phyloP scores from a whole-genome alignment of 2,113 vertebrate genomes.

The Turnix velox region DNA sequence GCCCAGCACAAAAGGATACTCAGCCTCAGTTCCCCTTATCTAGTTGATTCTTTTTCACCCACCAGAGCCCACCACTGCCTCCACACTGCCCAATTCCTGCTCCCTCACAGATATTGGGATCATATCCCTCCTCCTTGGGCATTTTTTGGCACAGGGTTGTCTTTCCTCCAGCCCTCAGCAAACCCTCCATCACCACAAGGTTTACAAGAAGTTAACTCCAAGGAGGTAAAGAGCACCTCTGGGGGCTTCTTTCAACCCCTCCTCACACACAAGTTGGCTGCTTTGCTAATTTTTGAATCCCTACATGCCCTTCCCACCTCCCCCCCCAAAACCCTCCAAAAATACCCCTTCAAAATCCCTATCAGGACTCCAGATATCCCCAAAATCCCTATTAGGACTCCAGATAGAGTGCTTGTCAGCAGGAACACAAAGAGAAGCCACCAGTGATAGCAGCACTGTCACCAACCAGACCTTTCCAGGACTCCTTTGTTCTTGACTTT shows the following conservation, averaged over 20 bases:
- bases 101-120: not conserved
- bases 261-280: fast-evolving
- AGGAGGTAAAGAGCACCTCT: not conserved
- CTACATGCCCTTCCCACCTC: not conserved
- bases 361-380: not conserved
- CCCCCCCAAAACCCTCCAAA: not conserved
- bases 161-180: conserved; percentile 4
- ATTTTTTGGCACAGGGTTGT: not conserved
- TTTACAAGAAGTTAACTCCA: conserved; percentile 28
- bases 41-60: fast-evolving
- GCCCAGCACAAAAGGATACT: fast-evolving
- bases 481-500: conserved; percentile 55
- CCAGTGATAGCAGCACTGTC: not conserved
- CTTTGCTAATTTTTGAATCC: not conserved
- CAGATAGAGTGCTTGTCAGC: not conserved
- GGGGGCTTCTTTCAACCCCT: not conserved
- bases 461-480: conserved; percentile 21
- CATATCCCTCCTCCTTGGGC: not conserved
- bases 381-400: not conserved
- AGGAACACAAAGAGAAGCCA: conserved; percentile 12
- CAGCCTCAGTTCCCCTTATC: fast-evolving
- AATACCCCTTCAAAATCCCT: not conserved
- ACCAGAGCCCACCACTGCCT: fast-evolving
- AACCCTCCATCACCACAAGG: not conserved
- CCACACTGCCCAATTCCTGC: not conserved